phyloP scores from a whole-genome alignment of 2,797 vertebrate species.

The Rhyacichthys aspro region DNA sequence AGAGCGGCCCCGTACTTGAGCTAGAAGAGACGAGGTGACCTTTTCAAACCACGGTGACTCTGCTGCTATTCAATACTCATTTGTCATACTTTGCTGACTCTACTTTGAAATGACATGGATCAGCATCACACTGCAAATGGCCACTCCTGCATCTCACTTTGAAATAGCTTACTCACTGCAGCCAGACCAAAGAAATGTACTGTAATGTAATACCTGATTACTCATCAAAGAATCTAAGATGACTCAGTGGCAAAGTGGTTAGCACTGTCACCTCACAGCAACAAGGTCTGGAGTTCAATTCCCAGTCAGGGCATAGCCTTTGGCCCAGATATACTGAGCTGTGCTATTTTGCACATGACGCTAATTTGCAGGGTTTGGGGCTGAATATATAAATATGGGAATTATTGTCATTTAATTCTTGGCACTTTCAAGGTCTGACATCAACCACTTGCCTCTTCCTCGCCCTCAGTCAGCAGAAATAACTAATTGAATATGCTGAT shows the following conservation, averaged over 20 bases:
- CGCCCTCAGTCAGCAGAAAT: slow-evolving; percentile 23
- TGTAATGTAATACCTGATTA: neutral
- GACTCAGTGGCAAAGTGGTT: too few species aligned
- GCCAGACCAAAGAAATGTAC: neutral
- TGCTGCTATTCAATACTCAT: slow-evolving; percentile 48
- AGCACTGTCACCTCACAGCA: too few species aligned
- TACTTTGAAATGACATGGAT: slow-evolving; percentile 62
- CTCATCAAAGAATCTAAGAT: neutral
- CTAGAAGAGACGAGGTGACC: slow-evolving; percentile 48
- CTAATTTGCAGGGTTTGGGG: too few species aligned
- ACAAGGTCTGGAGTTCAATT: neutral
- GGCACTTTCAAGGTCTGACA: neutral
- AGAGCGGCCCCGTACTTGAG: slow-evolving; percentile 33
- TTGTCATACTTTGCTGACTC: slow-evolving; percentile 68
- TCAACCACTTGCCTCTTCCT: neutral
- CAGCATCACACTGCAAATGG: slow-evolving; percentile 41
- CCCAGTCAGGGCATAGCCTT: too few species aligned
- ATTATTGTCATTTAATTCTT: too few species aligned
- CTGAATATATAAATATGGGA: too few species aligned
- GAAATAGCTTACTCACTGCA: slow-evolving; percentile 27
- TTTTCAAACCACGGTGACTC: slow-evolving; percentile 60
- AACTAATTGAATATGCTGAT: slow-evolving; percentile 58
- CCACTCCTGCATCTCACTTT: slow-evolving; percentile 39
- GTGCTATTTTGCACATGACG: too few species aligned
- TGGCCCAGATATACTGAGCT: too few species aligned